Evolutionary conservation across 2,113 vertebrate species (phyloP).

Genomic region (Grammomys dolichurus): DNA sequence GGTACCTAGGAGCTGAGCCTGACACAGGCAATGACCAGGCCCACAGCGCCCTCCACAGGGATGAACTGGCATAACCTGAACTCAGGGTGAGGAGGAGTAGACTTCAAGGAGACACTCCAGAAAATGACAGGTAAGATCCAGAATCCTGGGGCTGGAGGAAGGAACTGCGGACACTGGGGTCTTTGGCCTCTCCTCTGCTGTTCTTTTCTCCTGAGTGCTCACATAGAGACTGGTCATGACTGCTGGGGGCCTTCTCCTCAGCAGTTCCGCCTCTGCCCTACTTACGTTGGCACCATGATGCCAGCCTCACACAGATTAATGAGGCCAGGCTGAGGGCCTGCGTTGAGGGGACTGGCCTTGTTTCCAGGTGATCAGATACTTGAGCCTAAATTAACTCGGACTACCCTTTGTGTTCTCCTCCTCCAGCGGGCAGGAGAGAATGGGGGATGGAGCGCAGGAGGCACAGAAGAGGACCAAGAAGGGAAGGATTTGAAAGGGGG

Average conservation of each 20-base stretch:
- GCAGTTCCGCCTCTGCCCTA: conserved; percentile 88
- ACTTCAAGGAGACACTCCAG: not conserved
- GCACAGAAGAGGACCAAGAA: not conserved
- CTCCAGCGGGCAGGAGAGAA: conserved; percentile 41
- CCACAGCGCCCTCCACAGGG: not conserved
- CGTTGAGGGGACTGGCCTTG: conserved; percentile 87
- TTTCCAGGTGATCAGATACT: conserved; percentile 90
- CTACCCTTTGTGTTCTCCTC: conserved; percentile 4
- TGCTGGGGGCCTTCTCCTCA: conserved; percentile 72
- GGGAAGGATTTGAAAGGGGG: accelerated
- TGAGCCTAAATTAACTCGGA: conserved; percentile 81
- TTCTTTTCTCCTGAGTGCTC: not conserved
- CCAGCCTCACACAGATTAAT: conserved; percentile 87
- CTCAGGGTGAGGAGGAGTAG: not conserved
- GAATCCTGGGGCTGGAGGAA: not conserved
- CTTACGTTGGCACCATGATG: conserved; percentile 82
- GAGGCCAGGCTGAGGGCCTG: conserved; percentile 87
- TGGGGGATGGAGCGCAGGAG: not conserved
- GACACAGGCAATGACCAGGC: not conserved
- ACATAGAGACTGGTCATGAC: not conserved
- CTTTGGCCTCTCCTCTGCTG: conserved; percentile 39
- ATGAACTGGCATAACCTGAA: not conserved
- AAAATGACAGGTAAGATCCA: not conserved
- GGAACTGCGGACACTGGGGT: not conserved
- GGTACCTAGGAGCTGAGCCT: not conserved